These are phyloP conservation scores for Ceratotherium simum DNA, from an alignment of 2,113 vertebrate species.

Conservation along the genomic window DNA sequence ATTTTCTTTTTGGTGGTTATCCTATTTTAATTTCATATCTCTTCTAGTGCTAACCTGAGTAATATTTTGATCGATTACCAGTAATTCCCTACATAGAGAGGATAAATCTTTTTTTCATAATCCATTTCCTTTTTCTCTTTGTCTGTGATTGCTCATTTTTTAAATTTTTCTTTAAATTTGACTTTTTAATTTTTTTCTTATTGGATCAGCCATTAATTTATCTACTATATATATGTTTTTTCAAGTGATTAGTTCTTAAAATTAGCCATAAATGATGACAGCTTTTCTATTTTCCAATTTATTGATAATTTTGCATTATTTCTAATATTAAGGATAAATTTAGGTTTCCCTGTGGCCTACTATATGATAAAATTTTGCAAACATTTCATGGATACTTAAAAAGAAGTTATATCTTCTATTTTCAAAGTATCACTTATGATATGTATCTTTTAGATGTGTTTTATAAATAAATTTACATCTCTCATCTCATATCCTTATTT, in stretches of 20 bases:
- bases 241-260: neutral
- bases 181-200: neutral
- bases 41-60: neutral
- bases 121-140: neutral
- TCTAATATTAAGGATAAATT: neutral
- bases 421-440: neutral
- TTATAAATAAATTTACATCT: neutral
- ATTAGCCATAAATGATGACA: neutral
- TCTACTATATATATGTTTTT: neutral
- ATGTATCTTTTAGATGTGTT: neutral
- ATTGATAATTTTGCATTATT: neutral
- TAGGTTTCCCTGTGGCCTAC: neutral
- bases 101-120: neutral
- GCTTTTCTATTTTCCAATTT: neutral
- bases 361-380: neutral
- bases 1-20: neutral
- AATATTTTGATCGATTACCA: neutral
- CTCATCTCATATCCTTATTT: neutral
- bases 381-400: neutral
- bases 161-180: neutral
- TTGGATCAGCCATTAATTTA: neutral
- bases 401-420: neutral
- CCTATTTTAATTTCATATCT: neutral
- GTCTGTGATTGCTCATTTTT: neutral
- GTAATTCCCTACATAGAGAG: neutral